Conservation (phyloP, 2,888 invertebrate species). For the Spodoptera littoralis region DNA sequence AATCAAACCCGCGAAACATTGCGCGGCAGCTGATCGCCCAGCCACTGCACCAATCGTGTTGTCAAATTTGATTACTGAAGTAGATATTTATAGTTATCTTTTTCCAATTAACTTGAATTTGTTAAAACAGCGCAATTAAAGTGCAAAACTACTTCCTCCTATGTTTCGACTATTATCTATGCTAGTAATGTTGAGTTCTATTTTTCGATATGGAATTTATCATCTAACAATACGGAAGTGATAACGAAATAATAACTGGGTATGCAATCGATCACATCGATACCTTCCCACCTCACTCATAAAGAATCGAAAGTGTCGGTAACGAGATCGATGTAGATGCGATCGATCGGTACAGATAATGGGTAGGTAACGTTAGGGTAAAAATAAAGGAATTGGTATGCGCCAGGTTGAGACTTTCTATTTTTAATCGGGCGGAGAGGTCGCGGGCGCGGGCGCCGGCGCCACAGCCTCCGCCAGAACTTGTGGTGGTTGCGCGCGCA, state of each 20-base stretch:
- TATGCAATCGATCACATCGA: constrained; percentile 44
- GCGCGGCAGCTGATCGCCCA: too few species aligned
- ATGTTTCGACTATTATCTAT: constrained; percentile 1
- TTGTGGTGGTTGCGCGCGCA: constrained; percentile 80
- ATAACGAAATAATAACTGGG: constrained; percentile 39
- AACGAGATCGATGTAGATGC: constrained; percentile 71
- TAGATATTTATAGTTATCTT: too few species aligned
- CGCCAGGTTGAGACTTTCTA: constrained; percentile 85
- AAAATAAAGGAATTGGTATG: constrained; percentile 83
- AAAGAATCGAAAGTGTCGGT: constrained; percentile 75
- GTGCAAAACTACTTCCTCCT: neutral
- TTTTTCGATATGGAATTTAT: constrained; percentile 21
- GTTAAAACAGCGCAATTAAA: too few species aligned
- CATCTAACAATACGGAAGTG: constrained; percentile 27
- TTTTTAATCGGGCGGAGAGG: constrained; percentile 86
- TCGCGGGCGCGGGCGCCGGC: constrained; percentile 78
- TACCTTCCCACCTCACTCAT: constrained; percentile 38
- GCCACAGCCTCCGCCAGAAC: constrained; percentile 81
- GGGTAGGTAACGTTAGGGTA: constrained; percentile 77
- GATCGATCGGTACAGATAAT: constrained; percentile 78
- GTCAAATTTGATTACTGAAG: too few species aligned
- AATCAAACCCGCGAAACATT: too few species aligned
- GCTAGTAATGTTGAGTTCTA: neutral
- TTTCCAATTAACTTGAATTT: too few species aligned
- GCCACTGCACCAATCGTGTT: too few species aligned